Evolutionary conservation across 2,113 vertebrate species (phyloP).

Genomic region (Phalacrocorax carbo): DNA sequence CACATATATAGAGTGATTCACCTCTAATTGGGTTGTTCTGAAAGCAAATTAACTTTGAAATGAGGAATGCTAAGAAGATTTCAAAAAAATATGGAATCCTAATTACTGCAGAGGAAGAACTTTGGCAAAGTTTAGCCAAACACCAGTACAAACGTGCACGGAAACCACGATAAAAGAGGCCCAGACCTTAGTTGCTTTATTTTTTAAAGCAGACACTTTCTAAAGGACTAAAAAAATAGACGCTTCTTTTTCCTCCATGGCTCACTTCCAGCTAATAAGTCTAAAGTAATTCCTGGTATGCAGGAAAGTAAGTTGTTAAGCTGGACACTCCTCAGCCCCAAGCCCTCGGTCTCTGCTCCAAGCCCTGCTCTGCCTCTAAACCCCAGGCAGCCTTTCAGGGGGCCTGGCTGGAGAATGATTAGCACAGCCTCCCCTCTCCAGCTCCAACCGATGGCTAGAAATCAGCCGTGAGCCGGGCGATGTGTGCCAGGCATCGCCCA

Average conservation of each 20-base stretch:
- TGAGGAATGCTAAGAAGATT: conserved; percentile 23
- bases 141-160: not conserved
- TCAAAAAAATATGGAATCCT: not conserved
- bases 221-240: not conserved
- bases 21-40: conserved; percentile 44
- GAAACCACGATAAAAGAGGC: accelerated
- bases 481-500: accelerated
- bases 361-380: not conserved
- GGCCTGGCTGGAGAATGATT: not conserved
- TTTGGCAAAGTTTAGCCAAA: not conserved
- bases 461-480: accelerated
- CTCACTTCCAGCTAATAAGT: not conserved
- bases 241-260: not conserved
- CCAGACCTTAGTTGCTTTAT: not conserved
- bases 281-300: accelerated
- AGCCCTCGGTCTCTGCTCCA: no score
- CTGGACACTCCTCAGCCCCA: not conserved
- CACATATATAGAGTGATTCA: conserved; percentile 23
- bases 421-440: not conserved
- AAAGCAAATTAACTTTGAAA: conserved; percentile 51
- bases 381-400: not conserved
- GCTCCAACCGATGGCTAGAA: not conserved
- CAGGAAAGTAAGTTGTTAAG: accelerated
- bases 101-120: not conserved
- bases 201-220: not conserved